These are phyloP conservation scores for Leuctra nigra DNA, from an alignment of 2,888 invertebrate genomes.

Conservation along the genomic window DNA sequence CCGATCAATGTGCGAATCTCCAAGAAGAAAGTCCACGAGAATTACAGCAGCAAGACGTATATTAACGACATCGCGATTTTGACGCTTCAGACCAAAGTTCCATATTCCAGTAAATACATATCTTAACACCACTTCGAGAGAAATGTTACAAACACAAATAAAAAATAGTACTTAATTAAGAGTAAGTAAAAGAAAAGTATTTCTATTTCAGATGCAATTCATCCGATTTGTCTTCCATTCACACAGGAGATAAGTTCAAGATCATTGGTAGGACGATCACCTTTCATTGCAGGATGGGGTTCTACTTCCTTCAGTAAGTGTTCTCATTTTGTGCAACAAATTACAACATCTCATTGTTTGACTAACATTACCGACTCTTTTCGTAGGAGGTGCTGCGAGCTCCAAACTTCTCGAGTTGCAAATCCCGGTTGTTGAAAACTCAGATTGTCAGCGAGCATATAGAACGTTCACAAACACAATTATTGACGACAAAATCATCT, in stretches of 20 bases:
- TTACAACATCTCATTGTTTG: neutral
- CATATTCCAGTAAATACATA: conserved; percentile 49
- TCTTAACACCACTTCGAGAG: no score
- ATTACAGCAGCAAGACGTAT: conserved; percentile 54
- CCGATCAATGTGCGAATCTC: conserved; percentile 56
- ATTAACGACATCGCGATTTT: conserved; percentile 76
- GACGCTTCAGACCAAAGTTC: conserved; percentile 49
- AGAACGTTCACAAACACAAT: conserved; percentile 45
- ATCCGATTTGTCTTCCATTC: conserved; percentile 69
- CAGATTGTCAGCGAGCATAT: conserved; percentile 54
- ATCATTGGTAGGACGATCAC: conserved; percentile 50
- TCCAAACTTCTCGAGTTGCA: conserved; percentile 58
- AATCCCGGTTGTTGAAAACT: conserved; percentile 59
- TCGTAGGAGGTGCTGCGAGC: conserved; percentile 61
- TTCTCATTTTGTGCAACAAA: neutral
- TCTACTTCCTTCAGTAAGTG: conserved; percentile 62
- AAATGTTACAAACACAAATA: no score
- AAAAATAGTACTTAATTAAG: no score
- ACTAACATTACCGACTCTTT: no score
- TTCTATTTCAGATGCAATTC: no score
- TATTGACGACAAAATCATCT: conserved; percentile 58
- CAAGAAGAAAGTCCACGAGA: conserved; percentile 56
- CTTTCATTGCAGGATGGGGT: conserved; percentile 82
- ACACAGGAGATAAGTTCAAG: conserved; percentile 46
- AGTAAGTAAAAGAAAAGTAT: no score